Base-by-base conservation (phyloP, 2,113 vertebrate genomes). In the Amphiprion percula region DNA sequence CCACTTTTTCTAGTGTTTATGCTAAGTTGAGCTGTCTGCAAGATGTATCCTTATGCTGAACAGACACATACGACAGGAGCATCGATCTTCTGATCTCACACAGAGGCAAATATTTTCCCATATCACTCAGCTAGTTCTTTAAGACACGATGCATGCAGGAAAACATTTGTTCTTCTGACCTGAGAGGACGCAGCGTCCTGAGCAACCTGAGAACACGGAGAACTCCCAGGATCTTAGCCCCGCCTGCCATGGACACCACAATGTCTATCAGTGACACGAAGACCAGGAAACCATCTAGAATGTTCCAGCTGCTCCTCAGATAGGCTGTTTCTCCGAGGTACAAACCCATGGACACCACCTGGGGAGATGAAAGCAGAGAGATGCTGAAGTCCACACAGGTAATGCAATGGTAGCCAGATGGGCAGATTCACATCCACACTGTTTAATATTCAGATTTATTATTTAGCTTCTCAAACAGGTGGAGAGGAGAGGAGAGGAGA, bases 241-340 rank as follows among this genome's bases (percentile, higher is more conserved):
- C 93, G 2, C 91, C 92, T 0, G 91, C 92, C 91, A 93, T 93
- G 28, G 92, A 93, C 64, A 93, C 91, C 63, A 94, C 88, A 2
- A 93, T 93, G 78, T 94, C 93, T 19, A 85, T 89, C 24, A 94
- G 66, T 28, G 93, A 94, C 69, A 94, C 91, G 0, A 93, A 93
- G 3, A 94, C 93, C 70, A 94, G 82, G 82, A 94, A 94, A 2
- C 93, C 93, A 6, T 94, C 93, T 0, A 94, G 81, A 7, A 94
- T 87, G 84, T 94, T 94, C 93, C 93, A 94, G 87, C 93, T 94
- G 87, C 91, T 94, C 77, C 87, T 80, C 15, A 94, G 90, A 49
- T 94, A 93, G 28, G 91, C 90, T 16, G 26, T 87, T 37, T 91
- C 87, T 10, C 93, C 93, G 46, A 94, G 53, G 67, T 94, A 93